Evolutionary conservation across 2,797 vertebrate genomes (phyloP).

Genomic region (Cossypha dichroa): DNA sequence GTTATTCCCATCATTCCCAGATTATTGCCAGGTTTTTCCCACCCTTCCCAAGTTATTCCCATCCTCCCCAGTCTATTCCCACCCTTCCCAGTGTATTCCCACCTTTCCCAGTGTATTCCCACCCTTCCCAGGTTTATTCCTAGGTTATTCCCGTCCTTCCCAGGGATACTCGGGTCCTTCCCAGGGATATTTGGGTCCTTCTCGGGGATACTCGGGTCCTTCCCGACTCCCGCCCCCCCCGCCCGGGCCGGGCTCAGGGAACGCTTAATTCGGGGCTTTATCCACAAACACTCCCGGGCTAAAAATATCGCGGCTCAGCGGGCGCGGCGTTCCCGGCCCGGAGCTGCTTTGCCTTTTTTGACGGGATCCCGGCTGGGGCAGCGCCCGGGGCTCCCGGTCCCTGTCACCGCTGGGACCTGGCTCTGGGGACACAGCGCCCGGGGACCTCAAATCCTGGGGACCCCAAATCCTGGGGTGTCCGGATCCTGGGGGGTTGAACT

Average conservation of each 20-base stretch:
- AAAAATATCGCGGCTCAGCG: neutral
- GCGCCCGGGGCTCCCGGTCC: neutral
- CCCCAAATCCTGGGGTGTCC: no score
- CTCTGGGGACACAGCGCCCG: neutral
- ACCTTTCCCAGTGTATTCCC: no score
- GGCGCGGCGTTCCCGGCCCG: neutral
- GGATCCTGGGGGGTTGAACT: no score
- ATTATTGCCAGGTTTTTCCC: no score
- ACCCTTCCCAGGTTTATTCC: no score
- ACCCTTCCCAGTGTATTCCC: no score
- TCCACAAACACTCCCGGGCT: neutral
- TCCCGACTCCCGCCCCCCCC: accelerated
- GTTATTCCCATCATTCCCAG: no score
- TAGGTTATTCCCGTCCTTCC: no score
- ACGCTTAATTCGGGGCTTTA: neutral
- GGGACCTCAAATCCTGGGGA: neutral
- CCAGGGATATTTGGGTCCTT: accelerated
- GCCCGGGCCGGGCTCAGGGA: neutral
- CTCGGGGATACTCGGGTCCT: neutral
- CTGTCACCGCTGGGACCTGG: accelerated
- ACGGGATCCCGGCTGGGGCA: neutral
- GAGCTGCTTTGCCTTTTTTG: constrained; percentile 27
- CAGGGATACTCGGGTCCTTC: no score
- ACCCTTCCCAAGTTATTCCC: no score
- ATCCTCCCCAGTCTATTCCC: no score